A percentile compares a stretch with the other conserved stretches of the same genome.
Evolutionary conservation across 2,113 vertebrate genomes (phyloP).

Genomic region (Meles meles): DNA sequence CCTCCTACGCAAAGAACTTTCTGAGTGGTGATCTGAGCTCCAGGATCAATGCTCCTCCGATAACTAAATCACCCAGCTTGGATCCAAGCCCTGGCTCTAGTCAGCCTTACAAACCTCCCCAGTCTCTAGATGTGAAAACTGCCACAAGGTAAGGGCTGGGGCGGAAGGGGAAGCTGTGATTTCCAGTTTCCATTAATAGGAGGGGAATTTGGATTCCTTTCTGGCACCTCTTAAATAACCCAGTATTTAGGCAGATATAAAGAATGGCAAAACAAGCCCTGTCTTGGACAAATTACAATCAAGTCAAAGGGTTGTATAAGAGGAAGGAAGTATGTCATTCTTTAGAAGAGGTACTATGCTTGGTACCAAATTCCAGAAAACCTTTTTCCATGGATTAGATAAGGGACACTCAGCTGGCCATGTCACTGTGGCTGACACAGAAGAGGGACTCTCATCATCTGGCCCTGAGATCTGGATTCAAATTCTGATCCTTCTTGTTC

Average conservation of each 20-base stretch:
- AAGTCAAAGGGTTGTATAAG: neutral
- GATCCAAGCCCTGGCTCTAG: constrained; percentile 80
- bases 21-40: constrained; percentile 83
- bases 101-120: constrained; percentile 67
- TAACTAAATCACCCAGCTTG: constrained; percentile 86
- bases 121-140: constrained; percentile 78
- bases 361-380: neutral
- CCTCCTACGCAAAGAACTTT: constrained; percentile 88
- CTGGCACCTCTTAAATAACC: neutral
- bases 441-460: no score
- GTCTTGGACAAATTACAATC: neutral
- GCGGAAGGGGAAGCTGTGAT: neutral
- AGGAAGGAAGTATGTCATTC: neutral
- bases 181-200: neutral
- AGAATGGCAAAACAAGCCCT: neutral
- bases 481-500: neutral
- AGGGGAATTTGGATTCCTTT: neutral
- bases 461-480: neutral
- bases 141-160: constrained; percentile 72
- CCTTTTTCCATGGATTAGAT: neutral
- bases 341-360: neutral
- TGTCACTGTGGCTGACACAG: neutral
- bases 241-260: neutral
- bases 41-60: constrained; percentile 79
- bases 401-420: neutral